Evolutionary conservation across 2,113 vertebrate genomes (phyloP).

Genomic region (Gymnorhina tibicen): DNA sequence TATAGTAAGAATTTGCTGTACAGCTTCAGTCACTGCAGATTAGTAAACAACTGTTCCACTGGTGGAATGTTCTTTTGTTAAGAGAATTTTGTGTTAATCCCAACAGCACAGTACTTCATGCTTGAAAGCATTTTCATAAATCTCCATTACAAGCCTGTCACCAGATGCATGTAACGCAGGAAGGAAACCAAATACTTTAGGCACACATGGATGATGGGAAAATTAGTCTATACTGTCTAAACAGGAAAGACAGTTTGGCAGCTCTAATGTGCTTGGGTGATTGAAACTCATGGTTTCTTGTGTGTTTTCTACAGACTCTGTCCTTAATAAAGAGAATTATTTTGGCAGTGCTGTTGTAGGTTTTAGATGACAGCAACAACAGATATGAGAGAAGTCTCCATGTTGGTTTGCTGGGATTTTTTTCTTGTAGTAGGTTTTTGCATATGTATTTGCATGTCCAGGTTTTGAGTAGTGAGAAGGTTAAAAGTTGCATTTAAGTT

Average conservation of each 20-base stretch:
- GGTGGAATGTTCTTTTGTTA: neutral
- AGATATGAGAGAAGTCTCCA: neutral
- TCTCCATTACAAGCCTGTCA: neutral
- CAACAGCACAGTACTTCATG: neutral
- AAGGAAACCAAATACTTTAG: neutral
- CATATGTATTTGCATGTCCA: neutral
- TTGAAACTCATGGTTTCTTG: neutral
- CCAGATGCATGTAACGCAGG: neutral
- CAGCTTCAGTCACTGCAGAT: neutral
- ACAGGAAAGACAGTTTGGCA: neutral
- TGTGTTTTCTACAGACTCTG: neutral
- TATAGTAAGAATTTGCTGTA: neutral
- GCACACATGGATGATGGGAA: neutral
- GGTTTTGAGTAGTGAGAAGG: neutral
- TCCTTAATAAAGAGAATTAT: neutral
- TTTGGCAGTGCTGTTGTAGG: neutral
- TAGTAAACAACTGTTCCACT: neutral
- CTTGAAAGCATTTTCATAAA: neutral
- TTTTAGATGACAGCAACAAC: neutral
- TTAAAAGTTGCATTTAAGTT: neutral
- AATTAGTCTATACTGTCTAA: neutral
- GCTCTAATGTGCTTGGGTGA: neutral
- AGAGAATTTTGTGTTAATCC: neutral
- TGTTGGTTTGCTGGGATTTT: neutral
- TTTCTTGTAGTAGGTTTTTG: neutral